Evolutionary conservation across 2,113 vertebrate genomes (phyloP), one percentile per base, ranked within the genome.

Genomic region (Etia nguti): DNA sequence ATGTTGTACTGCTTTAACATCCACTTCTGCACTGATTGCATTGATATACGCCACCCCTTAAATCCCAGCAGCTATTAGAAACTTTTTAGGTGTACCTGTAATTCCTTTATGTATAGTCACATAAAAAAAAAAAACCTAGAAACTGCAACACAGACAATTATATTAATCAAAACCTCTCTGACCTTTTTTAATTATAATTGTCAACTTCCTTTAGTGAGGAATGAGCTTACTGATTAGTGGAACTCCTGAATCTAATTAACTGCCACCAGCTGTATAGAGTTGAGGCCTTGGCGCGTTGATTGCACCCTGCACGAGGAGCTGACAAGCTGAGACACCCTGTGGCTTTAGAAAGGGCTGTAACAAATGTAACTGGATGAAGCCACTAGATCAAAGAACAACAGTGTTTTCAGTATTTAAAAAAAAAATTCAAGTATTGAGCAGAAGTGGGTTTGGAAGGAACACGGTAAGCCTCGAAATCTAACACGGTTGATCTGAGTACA

Each of bases 131-230:
- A 80, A 85, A 1, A 0, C 31, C 50, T 60, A 84, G 52, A 81
- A 82, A 87, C 82, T 3, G 2, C 54, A 83, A 20, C 24, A 56
- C 81, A 68, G 62, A 85, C 46, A 87, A 86, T 91, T 87, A 87
- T 43, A 83, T 79, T 86, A 90, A 93, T 93, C 90, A 93, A 65
- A 86, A 85, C 75, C 70, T 85, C 48, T 84, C 34, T 59, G 62
- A 89, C 79, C 81, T 88, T 85, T 86, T 88, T 90, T 56, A 90
- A 93, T 95, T 92, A 89, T 92, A 94, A 95, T 92, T 90, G 88
- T 87, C 3, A 55, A 88, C 88, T 90, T 93, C 86, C 90, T 89
- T 92, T 62, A 84, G 87, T 29, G 54, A 86, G 41, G 54, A 80
- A 75, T 60, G 68, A 85, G 57, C 82, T 31, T 46, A 60, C 89